phyloP scores from a whole-genome alignment of 2,888 invertebrate genomes.

The Sabatieria punctata region DNA sequence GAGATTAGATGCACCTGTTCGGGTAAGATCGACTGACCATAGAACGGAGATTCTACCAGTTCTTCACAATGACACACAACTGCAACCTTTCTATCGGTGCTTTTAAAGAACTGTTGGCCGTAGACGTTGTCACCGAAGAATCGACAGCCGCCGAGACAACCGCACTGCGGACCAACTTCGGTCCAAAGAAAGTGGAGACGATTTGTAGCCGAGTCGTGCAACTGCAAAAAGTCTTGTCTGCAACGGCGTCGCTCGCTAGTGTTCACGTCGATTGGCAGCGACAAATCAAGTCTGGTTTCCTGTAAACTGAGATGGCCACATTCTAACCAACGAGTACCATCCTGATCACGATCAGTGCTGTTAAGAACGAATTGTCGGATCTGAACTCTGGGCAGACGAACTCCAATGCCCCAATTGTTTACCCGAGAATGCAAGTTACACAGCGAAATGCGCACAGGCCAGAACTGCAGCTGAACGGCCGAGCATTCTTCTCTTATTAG shows the following conservation, averaged over 20 bases:
- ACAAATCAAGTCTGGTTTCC: slow-evolving; percentile 1
- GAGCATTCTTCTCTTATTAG: neutral
- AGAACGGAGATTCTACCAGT: no score
- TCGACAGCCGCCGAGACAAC: slow-evolving; percentile 80
- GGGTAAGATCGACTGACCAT: no score
- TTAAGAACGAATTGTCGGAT: slow-evolving; percentile 3
- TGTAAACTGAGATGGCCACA: slow-evolving; percentile 10
- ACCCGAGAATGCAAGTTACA: slow-evolving; percentile 20
- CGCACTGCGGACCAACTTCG: slow-evolving; percentile 51
- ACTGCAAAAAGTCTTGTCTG: slow-evolving; percentile 35
- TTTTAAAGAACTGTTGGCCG: slow-evolving; percentile 1
- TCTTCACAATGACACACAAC: no score
- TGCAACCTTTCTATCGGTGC: no score
- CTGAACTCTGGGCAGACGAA: slow-evolving; percentile 14
- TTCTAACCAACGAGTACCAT: slow-evolving; percentile 11
- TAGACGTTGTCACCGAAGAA: slow-evolving; percentile 69
- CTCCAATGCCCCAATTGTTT: slow-evolving; percentile 8
- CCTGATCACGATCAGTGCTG: neutral
- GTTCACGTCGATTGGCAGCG: neutral
- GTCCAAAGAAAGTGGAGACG: slow-evolving; percentile 90
- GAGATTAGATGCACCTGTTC: no score
- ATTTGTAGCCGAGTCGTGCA: slow-evolving; percentile 58
- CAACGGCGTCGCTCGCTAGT: slow-evolving; percentile 23
- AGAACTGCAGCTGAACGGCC: slow-evolving; percentile 12
- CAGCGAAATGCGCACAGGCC: slow-evolving; percentile 17